Conservation (phyloP, 2,888 invertebrate species). For the Mythimna impura region DNA sequence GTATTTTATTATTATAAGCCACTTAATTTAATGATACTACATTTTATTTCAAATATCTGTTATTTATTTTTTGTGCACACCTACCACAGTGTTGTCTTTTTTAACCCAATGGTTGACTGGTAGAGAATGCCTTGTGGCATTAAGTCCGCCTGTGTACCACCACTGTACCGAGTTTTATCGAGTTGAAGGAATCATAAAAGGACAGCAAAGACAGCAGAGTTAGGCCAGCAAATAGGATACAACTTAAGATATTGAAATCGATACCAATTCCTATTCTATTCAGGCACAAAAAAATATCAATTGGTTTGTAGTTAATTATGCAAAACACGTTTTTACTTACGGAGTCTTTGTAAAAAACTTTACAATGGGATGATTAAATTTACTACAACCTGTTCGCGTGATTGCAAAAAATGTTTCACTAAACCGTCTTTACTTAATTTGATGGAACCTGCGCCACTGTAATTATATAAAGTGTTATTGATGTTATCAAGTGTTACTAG, state of each 20-base stretch:
- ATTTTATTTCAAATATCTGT: no score
- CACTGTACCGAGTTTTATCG: no score
- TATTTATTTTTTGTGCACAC: no score
- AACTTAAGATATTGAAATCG: background rate
- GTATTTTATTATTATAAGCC: no score
- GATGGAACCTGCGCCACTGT: background rate
- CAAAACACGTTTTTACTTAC: conserved; percentile 41
- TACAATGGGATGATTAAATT: conserved; percentile 34
- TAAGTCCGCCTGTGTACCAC: no score
- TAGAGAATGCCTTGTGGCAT: no score
- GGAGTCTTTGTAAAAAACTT: conserved; percentile 12
- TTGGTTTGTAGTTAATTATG: conserved; percentile 37
- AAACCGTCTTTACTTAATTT: conserved; percentile 29
- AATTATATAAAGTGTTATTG: background rate
- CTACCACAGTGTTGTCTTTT: no score
- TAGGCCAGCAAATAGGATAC: background rate
- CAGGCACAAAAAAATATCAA: conserved; percentile 14
- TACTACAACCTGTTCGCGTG: conserved; percentile 8
- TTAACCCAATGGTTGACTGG: no score
- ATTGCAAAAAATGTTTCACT: conserved; percentile 3
- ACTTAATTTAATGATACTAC: no score
- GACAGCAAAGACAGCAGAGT: no score
- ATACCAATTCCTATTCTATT: conserved; percentile 20
- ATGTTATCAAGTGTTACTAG: background rate
- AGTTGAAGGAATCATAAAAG: no score